These are phyloP conservation scores for Dexiosoma caninum DNA, from an alignment of 2,888 invertebrate genomes.

Conservation along the genomic window DNA sequence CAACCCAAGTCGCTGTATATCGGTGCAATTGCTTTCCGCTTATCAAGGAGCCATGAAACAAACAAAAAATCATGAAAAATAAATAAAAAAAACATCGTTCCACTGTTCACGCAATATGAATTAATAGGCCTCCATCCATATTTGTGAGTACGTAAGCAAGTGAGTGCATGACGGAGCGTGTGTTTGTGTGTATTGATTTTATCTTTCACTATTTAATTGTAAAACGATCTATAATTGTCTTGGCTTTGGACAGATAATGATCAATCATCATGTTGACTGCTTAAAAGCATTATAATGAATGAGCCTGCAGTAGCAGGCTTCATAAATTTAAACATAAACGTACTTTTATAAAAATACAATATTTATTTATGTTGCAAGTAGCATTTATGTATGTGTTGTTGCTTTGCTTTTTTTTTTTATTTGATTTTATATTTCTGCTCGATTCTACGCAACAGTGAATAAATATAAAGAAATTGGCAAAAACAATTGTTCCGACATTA, in stretches of 20 bases:
- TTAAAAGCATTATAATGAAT: conserved; percentile 48
- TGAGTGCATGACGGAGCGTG: background rate
- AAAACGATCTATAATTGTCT: conserved; percentile 64
- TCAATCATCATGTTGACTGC: conserved; percentile 56
- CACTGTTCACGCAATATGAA: conserved; percentile 17
- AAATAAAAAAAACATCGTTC: background rate
- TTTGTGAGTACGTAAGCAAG: background rate
- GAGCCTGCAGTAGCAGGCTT: conserved; percentile 29
- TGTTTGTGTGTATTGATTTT: conserved; percentile 51
- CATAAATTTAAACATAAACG: conserved; percentile 10
- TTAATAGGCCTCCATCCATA: background rate
- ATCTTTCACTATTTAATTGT: conserved; percentile 64
- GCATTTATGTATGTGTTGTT: conserved; percentile 34
- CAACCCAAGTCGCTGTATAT: background rate
- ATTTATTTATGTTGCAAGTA: conserved; percentile 29
- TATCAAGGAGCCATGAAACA: background rate
- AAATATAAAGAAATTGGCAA: conserved; percentile 41
- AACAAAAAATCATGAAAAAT: background rate
- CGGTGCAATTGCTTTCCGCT: too few relatives aligned
- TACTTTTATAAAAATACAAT: background rate
- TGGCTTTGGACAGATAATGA: conserved; percentile 61
- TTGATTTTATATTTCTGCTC: background rate
- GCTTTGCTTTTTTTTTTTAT: too few relatives aligned
- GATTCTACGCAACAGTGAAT: conserved; percentile 23
- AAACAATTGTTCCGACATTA: conserved; percentile 1